phyloP scores from a whole-genome alignment of 2,113 vertebrate genomes.

The Otis tarda region DNA sequence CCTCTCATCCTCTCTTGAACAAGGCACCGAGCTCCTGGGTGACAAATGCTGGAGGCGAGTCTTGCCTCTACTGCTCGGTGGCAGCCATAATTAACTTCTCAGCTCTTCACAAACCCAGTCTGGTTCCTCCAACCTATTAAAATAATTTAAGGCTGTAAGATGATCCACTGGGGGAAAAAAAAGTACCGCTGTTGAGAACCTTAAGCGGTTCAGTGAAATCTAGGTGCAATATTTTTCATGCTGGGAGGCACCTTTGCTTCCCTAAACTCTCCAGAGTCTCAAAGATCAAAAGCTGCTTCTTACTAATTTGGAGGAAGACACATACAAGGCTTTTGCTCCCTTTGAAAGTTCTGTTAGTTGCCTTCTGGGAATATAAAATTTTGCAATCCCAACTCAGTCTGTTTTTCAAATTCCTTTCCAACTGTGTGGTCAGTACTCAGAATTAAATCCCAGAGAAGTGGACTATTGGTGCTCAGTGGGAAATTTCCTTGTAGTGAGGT shows the following conservation, averaged over 20 bases:
- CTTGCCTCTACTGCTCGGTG: not conserved
- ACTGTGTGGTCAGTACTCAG: conserved; percentile 33
- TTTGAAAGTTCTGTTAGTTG: conserved; percentile 39
- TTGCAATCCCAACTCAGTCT: conserved; percentile 1
- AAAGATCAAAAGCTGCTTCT: conserved; percentile 36
- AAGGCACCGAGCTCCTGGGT: not conserved
- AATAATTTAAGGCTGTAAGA: conserved; percentile 8
- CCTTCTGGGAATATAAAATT: conserved; percentile 36
- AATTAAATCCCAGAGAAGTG: conserved; percentile 29
- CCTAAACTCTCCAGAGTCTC: not conserved
- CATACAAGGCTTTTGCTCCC: not conserved
- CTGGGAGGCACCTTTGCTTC: conserved; percentile 1
- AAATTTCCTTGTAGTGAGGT: conserved; percentile 29
- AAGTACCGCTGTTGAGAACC: not conserved
- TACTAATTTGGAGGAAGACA: not conserved
- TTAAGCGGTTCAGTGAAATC: not conserved
- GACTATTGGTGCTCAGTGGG: not conserved
- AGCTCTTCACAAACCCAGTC: not conserved
- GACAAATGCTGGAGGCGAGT: not conserved
- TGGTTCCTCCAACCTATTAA: not conserved
- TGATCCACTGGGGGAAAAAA: not conserved
- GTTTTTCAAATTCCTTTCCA: conserved; percentile 40
- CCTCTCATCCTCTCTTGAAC: not conserved
- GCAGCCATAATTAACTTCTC: not conserved
- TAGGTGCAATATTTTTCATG: not conserved